Conservation (phyloP, 2,113 vertebrate species). For the Oncorhynchus mykiss region DNA sequence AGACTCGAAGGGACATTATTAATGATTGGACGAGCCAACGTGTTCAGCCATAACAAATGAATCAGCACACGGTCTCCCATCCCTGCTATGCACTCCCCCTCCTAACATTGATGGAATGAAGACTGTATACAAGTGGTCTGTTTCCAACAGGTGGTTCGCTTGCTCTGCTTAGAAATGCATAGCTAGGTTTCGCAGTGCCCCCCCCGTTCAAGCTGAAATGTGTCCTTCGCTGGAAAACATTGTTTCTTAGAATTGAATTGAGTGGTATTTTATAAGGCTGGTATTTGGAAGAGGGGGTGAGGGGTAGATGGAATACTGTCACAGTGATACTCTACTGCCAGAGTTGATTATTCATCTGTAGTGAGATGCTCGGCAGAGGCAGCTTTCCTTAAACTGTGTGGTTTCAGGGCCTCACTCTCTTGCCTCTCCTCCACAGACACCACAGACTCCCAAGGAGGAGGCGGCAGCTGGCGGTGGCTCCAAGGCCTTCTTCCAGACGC, state of each 20-base stretch:
- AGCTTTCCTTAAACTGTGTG: background rate
- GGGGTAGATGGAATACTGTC: background rate
- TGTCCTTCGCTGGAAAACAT: background rate
- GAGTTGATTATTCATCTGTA: background rate
- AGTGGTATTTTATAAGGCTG: constrained; percentile 5
- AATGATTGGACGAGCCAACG: constrained; percentile 8
- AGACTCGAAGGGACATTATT: background rate
- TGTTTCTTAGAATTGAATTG: background rate
- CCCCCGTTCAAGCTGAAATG: background rate
- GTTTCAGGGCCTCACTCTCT: background rate
- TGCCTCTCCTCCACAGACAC: constrained; percentile 58
- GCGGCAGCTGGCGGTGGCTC: constrained; percentile 50
- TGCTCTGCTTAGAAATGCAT: background rate
- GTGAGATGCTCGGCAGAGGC: background rate
- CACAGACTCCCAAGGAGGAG: constrained; percentile 84
- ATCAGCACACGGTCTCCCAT: background rate
- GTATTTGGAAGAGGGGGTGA: background rate
- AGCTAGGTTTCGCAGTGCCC: background rate
- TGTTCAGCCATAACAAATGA: background rate
- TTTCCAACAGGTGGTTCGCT: background rate
- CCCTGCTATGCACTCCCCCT: background rate
- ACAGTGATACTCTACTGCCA: background rate
- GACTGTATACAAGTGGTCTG: too few relatives aligned
- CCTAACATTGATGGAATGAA: background rate
- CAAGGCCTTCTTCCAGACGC: constrained; percentile 90